These are phyloP conservation scores for Prochilodus magdalenae DNA, from an alignment of 2,113 vertebrate species.

Conservation along the genomic window DNA sequence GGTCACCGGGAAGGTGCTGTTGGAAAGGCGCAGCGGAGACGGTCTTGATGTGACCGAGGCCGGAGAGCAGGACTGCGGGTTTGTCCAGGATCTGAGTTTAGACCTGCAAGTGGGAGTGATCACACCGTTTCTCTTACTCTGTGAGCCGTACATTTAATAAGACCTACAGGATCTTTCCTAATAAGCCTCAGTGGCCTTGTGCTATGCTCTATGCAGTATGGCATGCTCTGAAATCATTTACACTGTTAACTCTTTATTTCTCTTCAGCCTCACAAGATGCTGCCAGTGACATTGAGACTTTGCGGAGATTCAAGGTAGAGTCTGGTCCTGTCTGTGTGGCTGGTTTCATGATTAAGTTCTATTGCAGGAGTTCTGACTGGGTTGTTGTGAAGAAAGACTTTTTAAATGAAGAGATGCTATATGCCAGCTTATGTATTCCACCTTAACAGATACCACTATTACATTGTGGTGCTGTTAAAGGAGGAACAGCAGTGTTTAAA, in stretches of 20 bases:
- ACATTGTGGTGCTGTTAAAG: too few species aligned
- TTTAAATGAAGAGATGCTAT: too few species aligned
- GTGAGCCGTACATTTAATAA: conserved; percentile 72
- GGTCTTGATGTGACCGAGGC: conserved; percentile 67
- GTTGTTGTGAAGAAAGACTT: too few species aligned
- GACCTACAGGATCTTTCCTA: neutral
- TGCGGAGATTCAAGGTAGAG: conserved; percentile 86
- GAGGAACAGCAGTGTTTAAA: too few species aligned
- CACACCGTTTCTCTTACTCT: conserved; percentile 88
- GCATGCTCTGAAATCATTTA: too few species aligned
- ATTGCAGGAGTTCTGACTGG: too few species aligned
- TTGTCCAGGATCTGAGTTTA: conserved; percentile 85
- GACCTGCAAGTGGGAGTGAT: conserved; percentile 90
- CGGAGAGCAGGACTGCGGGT: conserved; percentile 75
- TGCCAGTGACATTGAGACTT: conserved; percentile 86
- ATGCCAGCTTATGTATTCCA: too few species aligned
- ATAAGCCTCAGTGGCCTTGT: neutral
- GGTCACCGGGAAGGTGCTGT: conserved; percentile 81
- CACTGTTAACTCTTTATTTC: conserved; percentile 25
- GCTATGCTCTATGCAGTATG: neutral
- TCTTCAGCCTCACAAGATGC: conserved; percentile 91
- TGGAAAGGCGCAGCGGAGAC: conserved; percentile 86
- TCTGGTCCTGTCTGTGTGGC: too few species aligned
- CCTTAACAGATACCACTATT: too few species aligned
- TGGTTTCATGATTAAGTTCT: too few species aligned